Evolutionary conservation across 2,797 vertebrate species (phyloP), one percentile per base, ranked within the genome.

Genomic region (Eulemur coronatus): DNA sequence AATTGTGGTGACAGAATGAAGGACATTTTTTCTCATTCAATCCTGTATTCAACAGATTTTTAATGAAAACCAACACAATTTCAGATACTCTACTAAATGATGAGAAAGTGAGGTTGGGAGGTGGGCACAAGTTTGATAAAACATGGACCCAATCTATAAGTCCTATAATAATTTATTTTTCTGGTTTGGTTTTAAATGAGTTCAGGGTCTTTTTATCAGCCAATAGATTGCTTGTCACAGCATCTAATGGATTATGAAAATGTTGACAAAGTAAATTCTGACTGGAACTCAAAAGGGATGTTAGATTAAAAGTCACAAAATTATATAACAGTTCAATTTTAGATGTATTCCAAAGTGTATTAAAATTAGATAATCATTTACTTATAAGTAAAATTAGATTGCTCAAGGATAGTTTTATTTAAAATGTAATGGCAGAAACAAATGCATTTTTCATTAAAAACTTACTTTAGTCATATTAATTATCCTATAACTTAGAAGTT

Each of bases 271-370:
- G 20, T n/a, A 61, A 7, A 50, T 95, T 90, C 15, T 88, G 28
- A 2, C 20, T 76, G 70, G 26, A 65, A 67, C 2, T 69, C 81
- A 46, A 85, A 85, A 88, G n/a, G 0, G 0, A 52, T 41, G 4
- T 59, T 97, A 35, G 26, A 86, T 46, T 85, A 30, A 79, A 95
- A 57, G 15, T 72, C 13, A 50, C 41, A 94, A 46, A 80, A 11
- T 18, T 52, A 17, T 43, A 6, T 79, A 26, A 11, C 2, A 59
- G 2, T 48, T 93, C 28, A 75, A 57, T 35, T 85, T 79, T 79
- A 33, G 9, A 69, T n/a, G 59, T 75, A 87, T 33, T 96, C 8
- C 10, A 35, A 46, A 96, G 92, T 81, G 13, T 96, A 97, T 85
- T 63, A 63, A 52, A 85, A 69, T 65, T 50, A 55, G 11, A 20